Evolutionary conservation across 2,113 vertebrate species (phyloP), one percentile per base, ranked within the genome.

Genomic region (Calonectris borealis): DNA sequence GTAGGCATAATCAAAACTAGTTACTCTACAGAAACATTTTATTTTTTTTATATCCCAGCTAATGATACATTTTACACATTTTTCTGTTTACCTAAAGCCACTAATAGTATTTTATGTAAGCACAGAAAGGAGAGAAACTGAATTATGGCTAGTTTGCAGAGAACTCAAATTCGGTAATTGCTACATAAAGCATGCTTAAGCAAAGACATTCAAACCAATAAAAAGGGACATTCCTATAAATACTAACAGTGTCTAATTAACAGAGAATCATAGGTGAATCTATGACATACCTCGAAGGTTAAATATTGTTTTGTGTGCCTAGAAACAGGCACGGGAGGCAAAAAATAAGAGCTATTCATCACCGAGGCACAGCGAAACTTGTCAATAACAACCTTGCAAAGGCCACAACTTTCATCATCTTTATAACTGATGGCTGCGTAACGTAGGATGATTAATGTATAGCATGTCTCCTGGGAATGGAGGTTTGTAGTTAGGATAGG

Each of bases 11-110:
- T 83, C 69, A 68, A 38, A 91, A 19, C n/a, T 52, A 68, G 49
- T 34, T 96, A 54, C 51, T 75, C 36, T 91, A 54, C 15, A 57
- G 69, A 94, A 95, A 38, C 29, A 42, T 46, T 86, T 82, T 24
- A 31, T 10, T 87, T 68, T 94, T 88, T 93, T 76, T 31, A 38
- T 58, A 64, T 82, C 34, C 26, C 65, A 69, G 46, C 11, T 89
- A 95, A 90, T 87, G 52, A 80, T 40, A 76, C 6, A 89, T 90
- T 91, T 94, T 94, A 40, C 51, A 64, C 61, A 73, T 66, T 83
- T 93, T 93, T 90, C 61, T 96, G 42, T 95, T 97, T 96, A 91
- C 60, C 16, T 91, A 55, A 88, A 85, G 82, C 57, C 7, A 4
- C 48, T 90, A 60, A 71, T 64, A 70, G 20, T 88, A 83, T 83